Percentiles rank a stretch among this genome's conserved stretches.
Conservation (phyloP, 2,888 invertebrate genomes). For the Eristalis intricaria region DNA sequence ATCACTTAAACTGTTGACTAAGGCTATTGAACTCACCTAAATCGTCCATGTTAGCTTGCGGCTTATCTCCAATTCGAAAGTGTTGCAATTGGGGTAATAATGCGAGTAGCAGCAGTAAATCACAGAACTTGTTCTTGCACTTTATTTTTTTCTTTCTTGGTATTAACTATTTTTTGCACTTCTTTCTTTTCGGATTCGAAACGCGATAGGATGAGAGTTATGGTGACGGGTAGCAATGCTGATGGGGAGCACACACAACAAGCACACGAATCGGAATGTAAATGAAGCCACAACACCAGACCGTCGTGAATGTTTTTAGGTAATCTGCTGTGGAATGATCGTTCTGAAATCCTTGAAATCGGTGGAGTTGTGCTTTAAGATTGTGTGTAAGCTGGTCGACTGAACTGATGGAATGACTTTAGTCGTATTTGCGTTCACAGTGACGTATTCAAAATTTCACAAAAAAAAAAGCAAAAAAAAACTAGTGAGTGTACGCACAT, state of each 20-base stretch:
- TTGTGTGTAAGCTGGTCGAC: neutral
- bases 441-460: slow-evolving; percentile 64
- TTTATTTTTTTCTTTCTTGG: neutral
- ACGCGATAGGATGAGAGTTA: neutral
- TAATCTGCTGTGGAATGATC: slow-evolving; percentile 18
- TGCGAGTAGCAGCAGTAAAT: slow-evolving; percentile 22
- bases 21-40: slow-evolving; percentile 48
- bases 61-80: neutral
- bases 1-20: neutral
- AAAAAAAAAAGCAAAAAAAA: slow-evolving; percentile 16
- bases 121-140: slow-evolving; percentile 63
- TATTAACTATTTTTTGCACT: slow-evolving; percentile 36
- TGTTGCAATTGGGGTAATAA: neutral
- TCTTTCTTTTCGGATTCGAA: neutral
- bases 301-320: neutral
- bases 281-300: slow-evolving; percentile 33
- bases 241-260: neutral
- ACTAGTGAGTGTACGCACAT: slow-evolving; percentile 23
- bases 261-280: slow-evolving; percentile 23
- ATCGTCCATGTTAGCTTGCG: slow-evolving; percentile 51
- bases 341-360: slow-evolving; percentile 5
- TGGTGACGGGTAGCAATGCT: neutral
- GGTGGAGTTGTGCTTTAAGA: neutral
- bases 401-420: slow-evolving; percentile 32
- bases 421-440: slow-evolving; percentile 29